Percentiles rank a stretch among this genome's conserved stretches.
Evolutionary conservation across 2,113 vertebrate genomes (phyloP).

Genomic region (Montifringilla adamsi): DNA sequence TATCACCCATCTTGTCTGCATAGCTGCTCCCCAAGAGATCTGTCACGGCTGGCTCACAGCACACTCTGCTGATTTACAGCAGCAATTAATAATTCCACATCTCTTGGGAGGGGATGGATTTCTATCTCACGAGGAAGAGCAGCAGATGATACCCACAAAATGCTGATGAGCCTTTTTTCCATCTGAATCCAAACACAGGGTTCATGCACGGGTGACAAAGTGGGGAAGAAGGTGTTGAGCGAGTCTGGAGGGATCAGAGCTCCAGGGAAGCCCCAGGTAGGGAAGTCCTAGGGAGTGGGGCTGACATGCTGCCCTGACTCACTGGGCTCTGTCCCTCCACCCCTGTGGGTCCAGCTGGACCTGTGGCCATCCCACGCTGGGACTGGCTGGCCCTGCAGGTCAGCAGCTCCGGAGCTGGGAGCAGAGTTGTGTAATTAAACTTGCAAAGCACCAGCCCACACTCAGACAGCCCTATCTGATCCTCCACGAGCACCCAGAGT

Average conservation of each 20-base stretch:
- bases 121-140: not conserved
- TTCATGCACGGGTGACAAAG: conserved; percentile 13
- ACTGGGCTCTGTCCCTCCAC: not conserved
- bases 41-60: conserved; percentile 22
- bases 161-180: conserved; percentile 14
- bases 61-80: conserved; percentile 51
- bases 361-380: not conserved
- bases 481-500: not conserved
- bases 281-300: not conserved
- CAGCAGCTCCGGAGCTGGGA: not conserved
- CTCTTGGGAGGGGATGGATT: conserved; percentile 19
- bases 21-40: not conserved
- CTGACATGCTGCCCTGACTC: not conserved
- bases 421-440: conserved; percentile 21
- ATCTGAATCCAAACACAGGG: not conserved
- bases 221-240: not conserved
- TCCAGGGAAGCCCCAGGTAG: not conserved
- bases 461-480: not conserved
- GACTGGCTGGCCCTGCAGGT: conserved; percentile 19
- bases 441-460: conserved; percentile 50
- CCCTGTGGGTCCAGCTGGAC: not conserved
- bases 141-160: conserved; percentile 33
- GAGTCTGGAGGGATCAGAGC: not conserved
- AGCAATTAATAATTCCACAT: conserved; percentile 11
- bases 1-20: conserved; percentile 26